Percentiles rank a stretch among this genome's conserved stretches.
phyloP scores from a whole-genome alignment of 2,113 vertebrate genomes.

The Axis porcinus region DNA sequence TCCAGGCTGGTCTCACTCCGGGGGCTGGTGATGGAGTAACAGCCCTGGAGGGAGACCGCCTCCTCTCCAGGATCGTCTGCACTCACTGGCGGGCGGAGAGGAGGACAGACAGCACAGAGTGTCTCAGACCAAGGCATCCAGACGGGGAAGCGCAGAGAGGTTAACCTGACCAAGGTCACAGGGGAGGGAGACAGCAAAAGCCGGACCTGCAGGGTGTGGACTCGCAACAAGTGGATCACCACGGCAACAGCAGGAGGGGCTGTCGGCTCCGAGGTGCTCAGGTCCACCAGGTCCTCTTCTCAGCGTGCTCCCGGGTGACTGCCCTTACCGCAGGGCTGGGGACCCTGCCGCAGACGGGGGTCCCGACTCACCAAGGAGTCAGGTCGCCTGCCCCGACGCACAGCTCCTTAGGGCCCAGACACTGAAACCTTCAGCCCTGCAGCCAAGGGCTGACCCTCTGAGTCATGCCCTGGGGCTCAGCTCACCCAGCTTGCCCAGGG shows the following conservation, averaged over 20 bases:
- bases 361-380: background rate
- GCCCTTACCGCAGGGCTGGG: fast-evolving
- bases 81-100: fast-evolving
- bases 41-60: background rate
- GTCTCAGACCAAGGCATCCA: fast-evolving
- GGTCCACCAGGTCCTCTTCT: fast-evolving
- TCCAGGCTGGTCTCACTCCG: fast-evolving
- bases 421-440: background rate
- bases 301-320: fast-evolving
- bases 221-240: fast-evolving
- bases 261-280: fast-evolving
- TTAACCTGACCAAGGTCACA: no score
- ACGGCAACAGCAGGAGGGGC: fast-evolving
- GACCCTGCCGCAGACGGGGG: fast-evolving
- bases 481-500: no score
- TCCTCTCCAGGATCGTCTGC: fast-evolving
- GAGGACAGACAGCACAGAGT: background rate
- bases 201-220: fast-evolving
- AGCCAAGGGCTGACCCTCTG: background rate
- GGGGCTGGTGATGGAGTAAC: background rate
- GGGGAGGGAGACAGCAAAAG: no score
- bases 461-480: background rate
- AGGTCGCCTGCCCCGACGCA: background rate
- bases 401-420: background rate
- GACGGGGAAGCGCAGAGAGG: background rate